Evolutionary conservation across 2,797 vertebrate species (phyloP).

Genomic region (Hoplostethus mediterraneus): DNA sequence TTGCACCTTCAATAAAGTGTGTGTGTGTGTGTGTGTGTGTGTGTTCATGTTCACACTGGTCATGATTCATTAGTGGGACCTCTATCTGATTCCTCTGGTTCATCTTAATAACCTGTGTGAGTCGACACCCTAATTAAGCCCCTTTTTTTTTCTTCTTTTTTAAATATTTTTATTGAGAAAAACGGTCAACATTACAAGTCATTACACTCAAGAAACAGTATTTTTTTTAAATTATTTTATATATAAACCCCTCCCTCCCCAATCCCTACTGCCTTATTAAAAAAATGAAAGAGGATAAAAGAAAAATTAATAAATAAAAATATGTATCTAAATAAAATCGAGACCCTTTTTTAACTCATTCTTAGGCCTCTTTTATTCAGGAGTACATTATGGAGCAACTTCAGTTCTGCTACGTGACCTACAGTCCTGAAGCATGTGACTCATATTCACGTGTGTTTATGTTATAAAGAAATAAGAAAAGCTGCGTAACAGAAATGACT

Average conservation of each 20-base stretch:
- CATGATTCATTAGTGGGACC: slow-evolving; percentile 76
- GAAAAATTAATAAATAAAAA: no score
- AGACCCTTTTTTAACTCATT: no score
- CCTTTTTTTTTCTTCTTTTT: slow-evolving; percentile 25
- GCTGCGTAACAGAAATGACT: background rate
- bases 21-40: slow-evolving; percentile 3
- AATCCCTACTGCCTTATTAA: no score
- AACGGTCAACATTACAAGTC: no score
- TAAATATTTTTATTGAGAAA: no score
- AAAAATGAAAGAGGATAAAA: no score
- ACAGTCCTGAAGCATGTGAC: slow-evolving; percentile 10
- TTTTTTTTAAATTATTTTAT: no score
- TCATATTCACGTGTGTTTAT: slow-evolving; percentile 16
- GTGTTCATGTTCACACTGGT: slow-evolving; percentile 53
- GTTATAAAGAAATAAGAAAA: slow-evolving; percentile 13
- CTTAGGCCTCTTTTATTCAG: slow-evolving; percentile 25
- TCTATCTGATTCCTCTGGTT: slow-evolving; percentile 67
- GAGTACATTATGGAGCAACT: slow-evolving; percentile 11
- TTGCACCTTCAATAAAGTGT: slow-evolving; percentile 65
- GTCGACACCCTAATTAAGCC: slow-evolving; percentile 67
- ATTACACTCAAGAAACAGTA: no score
- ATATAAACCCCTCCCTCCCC: no score
- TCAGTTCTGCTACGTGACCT: slow-evolving; percentile 14
- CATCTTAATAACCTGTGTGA: slow-evolving; percentile 73
- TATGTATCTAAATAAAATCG: no score